Percentiles rank a stretch among this genome's conserved stretches.
phyloP scores from a whole-genome alignment of 2,113 vertebrate genomes.

The Corvus moneduloides region DNA sequence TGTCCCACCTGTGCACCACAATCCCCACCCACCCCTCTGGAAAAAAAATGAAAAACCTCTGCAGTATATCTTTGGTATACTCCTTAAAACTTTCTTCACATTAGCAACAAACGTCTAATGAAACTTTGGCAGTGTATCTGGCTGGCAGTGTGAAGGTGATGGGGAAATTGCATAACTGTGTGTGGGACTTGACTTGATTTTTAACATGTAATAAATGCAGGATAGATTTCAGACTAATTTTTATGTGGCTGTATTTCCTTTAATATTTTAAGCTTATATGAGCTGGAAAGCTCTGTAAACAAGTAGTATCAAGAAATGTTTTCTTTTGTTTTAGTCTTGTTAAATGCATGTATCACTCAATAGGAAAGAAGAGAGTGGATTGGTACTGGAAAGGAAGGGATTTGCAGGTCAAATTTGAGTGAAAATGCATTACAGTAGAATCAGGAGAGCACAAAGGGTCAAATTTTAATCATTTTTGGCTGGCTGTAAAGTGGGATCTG shows the following conservation, averaged over 20 bases:
- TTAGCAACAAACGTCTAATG: neutral
- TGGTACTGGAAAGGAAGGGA: neutral
- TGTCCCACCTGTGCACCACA: fast-evolving
- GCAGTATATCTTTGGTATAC: neutral
- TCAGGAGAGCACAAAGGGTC: neutral
- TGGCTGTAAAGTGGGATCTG: neutral
- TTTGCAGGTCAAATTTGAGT: neutral
- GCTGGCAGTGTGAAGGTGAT: neutral
- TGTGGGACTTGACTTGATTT: neutral
- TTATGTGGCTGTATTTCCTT: neutral
- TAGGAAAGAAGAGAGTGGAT: neutral
- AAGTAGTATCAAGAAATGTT: neutral
- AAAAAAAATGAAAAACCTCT: neutral
- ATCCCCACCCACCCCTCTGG: too few relatives aligned
- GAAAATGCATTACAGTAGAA: neutral
- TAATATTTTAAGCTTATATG: neutral
- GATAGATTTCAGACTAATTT: neutral
- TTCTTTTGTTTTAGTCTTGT: neutral
- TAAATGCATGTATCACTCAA: neutral
- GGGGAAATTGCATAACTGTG: neutral
- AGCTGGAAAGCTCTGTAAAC: neutral
- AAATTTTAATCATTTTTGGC: neutral
- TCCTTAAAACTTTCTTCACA: neutral
- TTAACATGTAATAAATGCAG: slow-evolving; percentile 9
- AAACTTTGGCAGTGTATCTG: neutral